Percentiles rank a stretch among this genome's conserved stretches.
Conservation (phyloP, 2,888 invertebrate species). For the Blastobasis adustella region DNA sequence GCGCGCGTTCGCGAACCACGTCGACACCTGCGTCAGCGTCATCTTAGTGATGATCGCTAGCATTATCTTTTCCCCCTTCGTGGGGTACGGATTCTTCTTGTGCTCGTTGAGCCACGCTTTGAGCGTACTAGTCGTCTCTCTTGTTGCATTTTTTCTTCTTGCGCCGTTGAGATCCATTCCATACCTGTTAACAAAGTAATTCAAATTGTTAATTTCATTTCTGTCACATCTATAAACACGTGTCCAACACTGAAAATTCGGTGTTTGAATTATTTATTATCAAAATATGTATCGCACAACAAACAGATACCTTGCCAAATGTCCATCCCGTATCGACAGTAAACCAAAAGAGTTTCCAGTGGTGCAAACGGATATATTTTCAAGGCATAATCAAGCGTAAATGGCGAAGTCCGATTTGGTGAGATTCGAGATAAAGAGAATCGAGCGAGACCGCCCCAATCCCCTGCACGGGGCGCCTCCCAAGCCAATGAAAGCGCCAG, state of each 20-base stretch:
- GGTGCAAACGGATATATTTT: slow-evolving; percentile 15
- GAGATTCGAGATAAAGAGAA: slow-evolving; percentile 60
- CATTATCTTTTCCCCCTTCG: slow-evolving; percentile 99
- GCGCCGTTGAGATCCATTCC: slow-evolving; percentile 97
- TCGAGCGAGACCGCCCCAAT: slow-evolving; percentile 49
- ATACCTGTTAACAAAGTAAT: slow-evolving; percentile 78
- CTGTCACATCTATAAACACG: no score
- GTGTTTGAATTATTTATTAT: no score
- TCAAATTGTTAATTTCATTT: slow-evolving; percentile 3
- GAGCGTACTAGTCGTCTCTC: slow-evolving; percentile 97
- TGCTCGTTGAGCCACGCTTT: slow-evolving; percentile 99
- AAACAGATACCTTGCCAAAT: no score
- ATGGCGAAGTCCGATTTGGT: slow-evolving; percentile 52
- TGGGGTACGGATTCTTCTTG: slow-evolving; percentile 99
- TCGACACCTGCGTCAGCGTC: slow-evolving; percentile 98
- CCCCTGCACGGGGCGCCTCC: slow-evolving; percentile 38
- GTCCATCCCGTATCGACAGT: no score
- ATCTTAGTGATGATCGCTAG: slow-evolving; percentile 99
- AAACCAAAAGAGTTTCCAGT: no score
- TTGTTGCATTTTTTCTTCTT: slow-evolving; percentile 97
- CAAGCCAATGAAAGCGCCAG: slow-evolving; percentile 64
- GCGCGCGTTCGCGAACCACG: slow-evolving; percentile 99
- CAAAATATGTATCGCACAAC: no score
- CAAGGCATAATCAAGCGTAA: slow-evolving; percentile 46
- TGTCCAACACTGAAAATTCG: no score